Percentiles rank a stretch among this genome's conserved stretches.
Conservation (phyloP, 2,888 invertebrate species). For the Lamellibrachia satsuma region DNA sequence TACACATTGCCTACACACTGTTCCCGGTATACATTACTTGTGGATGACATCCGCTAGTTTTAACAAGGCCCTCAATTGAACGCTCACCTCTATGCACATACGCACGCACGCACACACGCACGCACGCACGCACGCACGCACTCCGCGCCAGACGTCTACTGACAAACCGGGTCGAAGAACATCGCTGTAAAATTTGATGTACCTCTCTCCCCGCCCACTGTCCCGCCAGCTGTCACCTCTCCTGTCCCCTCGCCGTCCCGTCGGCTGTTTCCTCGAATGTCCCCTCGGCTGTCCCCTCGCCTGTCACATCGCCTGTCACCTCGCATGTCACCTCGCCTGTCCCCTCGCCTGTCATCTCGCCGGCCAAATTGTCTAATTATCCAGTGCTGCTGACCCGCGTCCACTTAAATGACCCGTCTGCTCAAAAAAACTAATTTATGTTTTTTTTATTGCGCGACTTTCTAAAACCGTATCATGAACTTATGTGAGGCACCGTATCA, state of each 20-base stretch:
- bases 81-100: not conserved
- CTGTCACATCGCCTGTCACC: not conserved
- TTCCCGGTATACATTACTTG: too few species aligned
- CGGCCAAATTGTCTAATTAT: not conserved
- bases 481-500: not conserved
- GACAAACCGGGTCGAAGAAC: slow-evolving; percentile 10
- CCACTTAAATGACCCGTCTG: slow-evolving; percentile 1
- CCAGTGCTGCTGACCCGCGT: not conserved
- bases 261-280: not conserved
- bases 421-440: not conserved
- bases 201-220: not conserved
- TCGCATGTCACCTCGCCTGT: not conserved
- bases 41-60: not conserved
- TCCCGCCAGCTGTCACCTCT: not conserved
- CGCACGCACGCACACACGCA: not conserved
- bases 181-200: not conserved
- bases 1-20: not conserved
- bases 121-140: not conserved
- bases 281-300: not conserved
- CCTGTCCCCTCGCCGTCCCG: not conserved
- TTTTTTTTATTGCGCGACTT: not conserved
- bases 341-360: not conserved
- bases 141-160: not conserved
- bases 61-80: too few species aligned
- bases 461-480: not conserved